phyloP scores from a whole-genome alignment of 2,797 vertebrate species.

The Cuniculus paca region DNA sequence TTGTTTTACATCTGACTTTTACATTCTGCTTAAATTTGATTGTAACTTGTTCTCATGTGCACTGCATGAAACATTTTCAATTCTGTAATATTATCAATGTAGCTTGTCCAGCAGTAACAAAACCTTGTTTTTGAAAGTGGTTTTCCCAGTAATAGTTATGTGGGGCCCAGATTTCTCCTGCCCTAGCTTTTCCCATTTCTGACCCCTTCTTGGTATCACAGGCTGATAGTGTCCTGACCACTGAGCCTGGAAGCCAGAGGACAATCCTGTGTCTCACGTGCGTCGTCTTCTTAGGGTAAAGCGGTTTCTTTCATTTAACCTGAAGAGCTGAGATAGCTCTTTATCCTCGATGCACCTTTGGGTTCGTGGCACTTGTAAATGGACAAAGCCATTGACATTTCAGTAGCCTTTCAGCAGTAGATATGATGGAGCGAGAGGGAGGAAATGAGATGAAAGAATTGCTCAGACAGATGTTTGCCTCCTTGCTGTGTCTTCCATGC shows the following conservation, averaged over 20 bases:
- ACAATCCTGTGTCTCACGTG: background rate
- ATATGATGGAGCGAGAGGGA: background rate
- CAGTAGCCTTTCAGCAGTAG: background rate
- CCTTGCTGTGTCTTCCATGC: background rate
- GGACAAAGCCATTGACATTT: background rate
- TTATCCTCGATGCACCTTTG: background rate
- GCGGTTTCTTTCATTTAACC: background rate
- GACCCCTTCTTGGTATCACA: background rate
- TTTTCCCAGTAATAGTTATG: background rate
- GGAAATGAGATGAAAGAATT: background rate
- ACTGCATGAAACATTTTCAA: background rate
- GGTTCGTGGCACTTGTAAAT: background rate
- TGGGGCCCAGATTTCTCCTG: background rate
- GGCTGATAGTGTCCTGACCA: background rate
- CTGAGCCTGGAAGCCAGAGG: background rate
- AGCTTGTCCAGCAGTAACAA: background rate
- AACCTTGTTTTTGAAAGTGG: slow-evolving; percentile 37
- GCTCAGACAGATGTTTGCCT: background rate
- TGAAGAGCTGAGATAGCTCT: background rate
- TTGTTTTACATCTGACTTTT: background rate
- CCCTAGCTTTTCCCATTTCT: background rate
- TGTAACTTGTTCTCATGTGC: slow-evolving; percentile 35
- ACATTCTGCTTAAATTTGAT: background rate
- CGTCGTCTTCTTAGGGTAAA: background rate
- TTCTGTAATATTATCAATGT: background rate